Base-by-base conservation (phyloP, 2,888 invertebrate genomes). In the Hirtodrosophila histrioides region DNA sequence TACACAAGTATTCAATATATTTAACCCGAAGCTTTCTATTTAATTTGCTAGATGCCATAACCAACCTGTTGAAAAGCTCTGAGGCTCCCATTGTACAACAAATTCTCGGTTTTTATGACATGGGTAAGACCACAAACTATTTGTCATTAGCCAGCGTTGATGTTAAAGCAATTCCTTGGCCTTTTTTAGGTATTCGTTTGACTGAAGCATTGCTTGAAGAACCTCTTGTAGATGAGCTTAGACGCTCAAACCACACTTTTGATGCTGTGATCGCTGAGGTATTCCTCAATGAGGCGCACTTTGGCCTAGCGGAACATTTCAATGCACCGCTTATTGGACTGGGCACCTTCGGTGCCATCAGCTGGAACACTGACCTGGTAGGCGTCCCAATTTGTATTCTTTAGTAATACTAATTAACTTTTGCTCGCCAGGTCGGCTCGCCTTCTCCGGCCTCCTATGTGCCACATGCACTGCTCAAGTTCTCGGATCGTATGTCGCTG, bases 241-340 rank as follows among this genome's bases (percentile, higher is more conserved):
- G 85, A 24, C 53, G 69, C 4, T 91, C 92, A 0, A 90, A 92
- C 44, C 83, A 88, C 43, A 88, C 86, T 3, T 92, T 89, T 35
- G 92, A 92, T 68, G 84, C 91, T 0, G 89, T 92, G 4, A 87
- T 92, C 9, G 70, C 80, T 43, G 92, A 92, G 56, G 84, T 91
- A 0, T 92, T 92, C 54, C 69, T 91, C 0, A 89, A 87, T 35
- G 92, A 92, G 60, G 91, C 92, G 0, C 76, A 91, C 0, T 88
- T 89, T 8, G 92, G 92, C 0, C 51, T 91, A 3, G 88, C 84
- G 1, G 89, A 91, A 33, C 82, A 83, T 6, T 91, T 90, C 17
- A 86, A 90, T 11, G 91, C 90, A 0, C 88, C 90, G 1, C 74
- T 91, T 1, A 86, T 91, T 27, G 91, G 85, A 0, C 3, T 90